Percentiles rank a stretch among this genome's conserved stretches.
phyloP scores from a whole-genome alignment of 2,888 invertebrate species.

The Schizotus pectinicornis region DNA sequence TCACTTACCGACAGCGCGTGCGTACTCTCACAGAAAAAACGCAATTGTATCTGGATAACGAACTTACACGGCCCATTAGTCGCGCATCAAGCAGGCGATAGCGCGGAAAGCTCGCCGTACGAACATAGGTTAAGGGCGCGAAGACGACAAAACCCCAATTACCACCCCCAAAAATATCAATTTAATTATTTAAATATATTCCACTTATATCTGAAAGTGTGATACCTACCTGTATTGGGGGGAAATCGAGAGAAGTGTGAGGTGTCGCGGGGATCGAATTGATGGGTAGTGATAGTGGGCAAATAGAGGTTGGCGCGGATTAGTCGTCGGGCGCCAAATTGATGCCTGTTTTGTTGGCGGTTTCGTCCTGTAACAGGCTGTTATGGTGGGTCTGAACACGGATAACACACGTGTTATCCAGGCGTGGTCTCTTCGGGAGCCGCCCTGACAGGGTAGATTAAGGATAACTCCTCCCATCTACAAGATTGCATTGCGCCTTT shows the following conservation, averaged over 20 bases:
- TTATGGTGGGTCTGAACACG: background rate
- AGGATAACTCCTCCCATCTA: slow-evolving; percentile 27
- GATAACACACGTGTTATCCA: slow-evolving; percentile 24
- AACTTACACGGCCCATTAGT: slow-evolving; percentile 24
- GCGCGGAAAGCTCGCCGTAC: slow-evolving; percentile 13
- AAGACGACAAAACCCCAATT: no score
- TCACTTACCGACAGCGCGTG: slow-evolving; percentile 22
- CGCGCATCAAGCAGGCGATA: slow-evolving; percentile 12
- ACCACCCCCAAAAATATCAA: no score
- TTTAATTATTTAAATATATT: no score
- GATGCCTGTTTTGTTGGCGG: no score
- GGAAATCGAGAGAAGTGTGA: no score
- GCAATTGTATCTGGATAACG: slow-evolving; percentile 31
- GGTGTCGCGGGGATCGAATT: no score
- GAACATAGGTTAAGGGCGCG: slow-evolving; percentile 2
- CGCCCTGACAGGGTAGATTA: slow-evolving; percentile 29
- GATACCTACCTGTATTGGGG: no score
- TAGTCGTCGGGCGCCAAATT: no score
- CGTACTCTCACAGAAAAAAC: slow-evolving; percentile 36
- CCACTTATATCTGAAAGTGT: no score
- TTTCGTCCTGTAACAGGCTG: no score
- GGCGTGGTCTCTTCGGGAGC: slow-evolving; percentile 21
- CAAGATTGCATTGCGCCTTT: slow-evolving; percentile 23
- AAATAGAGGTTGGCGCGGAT: no score
- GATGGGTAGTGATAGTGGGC: no score